A percentile compares a stretch with the other conserved stretches of the same genome.
Evolutionary conservation across 2,888 invertebrate genomes (phyloP).

Genomic region (Orthosia gothica): DNA sequence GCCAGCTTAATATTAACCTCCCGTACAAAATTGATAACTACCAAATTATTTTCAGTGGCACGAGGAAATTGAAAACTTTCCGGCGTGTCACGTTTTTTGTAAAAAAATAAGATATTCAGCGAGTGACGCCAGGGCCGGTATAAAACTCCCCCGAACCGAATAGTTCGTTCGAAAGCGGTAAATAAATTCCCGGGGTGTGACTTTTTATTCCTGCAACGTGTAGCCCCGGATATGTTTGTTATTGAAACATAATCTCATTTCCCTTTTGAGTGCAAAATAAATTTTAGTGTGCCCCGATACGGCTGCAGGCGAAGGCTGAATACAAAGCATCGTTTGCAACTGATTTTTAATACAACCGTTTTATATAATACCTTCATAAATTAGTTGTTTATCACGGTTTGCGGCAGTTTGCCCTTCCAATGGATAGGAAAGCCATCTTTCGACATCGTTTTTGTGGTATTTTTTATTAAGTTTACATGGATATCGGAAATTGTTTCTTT

Average conservation of each 20-base stretch:
- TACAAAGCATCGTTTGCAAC: slow-evolving; percentile 64
- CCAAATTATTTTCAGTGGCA: slow-evolving; percentile 44
- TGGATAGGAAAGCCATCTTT: slow-evolving; percentile 43
- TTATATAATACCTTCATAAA: slow-evolving; percentile 66
- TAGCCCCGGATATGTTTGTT: slow-evolving; percentile 80
- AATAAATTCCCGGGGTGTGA: slow-evolving; percentile 72
- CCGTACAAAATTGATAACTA: slow-evolving; percentile 48
- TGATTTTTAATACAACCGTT: slow-evolving; percentile 71
- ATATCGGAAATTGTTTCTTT: slow-evolving; percentile 46
- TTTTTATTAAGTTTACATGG: slow-evolving; percentile 48
- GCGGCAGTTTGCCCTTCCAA: slow-evolving; percentile 57
- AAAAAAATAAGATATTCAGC: slow-evolving; percentile 60
- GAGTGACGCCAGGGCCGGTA: slow-evolving; percentile 50
- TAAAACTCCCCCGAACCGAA: slow-evolving; percentile 57
- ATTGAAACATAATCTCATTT: slow-evolving; percentile 86
- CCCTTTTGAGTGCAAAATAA: slow-evolving; percentile 81
- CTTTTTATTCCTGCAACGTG: slow-evolving; percentile 79
- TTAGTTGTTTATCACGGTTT: slow-evolving; percentile 60
- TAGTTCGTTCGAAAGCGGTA: slow-evolving; percentile 68
- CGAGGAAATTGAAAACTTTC: slow-evolving; percentile 55
- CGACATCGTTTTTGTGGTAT: slow-evolving; percentile 39
- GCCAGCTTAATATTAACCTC: slow-evolving; percentile 18
- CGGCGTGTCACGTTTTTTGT: slow-evolving; percentile 44
- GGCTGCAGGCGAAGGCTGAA: slow-evolving; percentile 67
- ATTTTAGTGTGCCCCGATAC: slow-evolving; percentile 78